Evolutionary conservation across 23 tunicate genomes (phyloP).

Genomic region (Clavelina lepadiformis): DNA sequence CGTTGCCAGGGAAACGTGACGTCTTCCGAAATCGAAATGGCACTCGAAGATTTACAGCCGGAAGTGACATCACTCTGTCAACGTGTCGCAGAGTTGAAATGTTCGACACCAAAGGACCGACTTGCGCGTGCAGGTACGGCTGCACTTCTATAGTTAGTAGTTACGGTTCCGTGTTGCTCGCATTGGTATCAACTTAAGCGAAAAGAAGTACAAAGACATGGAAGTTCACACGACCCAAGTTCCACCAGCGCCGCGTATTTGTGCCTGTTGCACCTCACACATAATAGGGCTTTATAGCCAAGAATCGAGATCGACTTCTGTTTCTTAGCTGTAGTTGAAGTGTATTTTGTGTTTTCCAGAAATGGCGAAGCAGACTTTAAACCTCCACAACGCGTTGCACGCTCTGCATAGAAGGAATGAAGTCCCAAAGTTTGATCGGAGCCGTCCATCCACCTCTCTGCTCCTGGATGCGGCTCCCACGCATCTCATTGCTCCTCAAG

Average conservation of each 20-base stretch:
- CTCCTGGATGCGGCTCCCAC: not conserved
- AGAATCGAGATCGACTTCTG: too few species aligned
- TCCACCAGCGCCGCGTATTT: not conserved
- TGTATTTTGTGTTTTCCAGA: conserved; percentile 14
- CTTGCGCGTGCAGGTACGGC: conserved; percentile 62
- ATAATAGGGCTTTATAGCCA: not conserved
- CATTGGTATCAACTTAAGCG: not conserved
- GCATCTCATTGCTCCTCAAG: conserved; percentile 16
- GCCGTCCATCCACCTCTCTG: not conserved
- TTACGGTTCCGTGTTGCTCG: not conserved
- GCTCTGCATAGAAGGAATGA: conserved; percentile 14
- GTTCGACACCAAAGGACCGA: conserved; percentile 30
- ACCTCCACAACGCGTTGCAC: conserved; percentile 30
- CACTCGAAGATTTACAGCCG: conserved; percentile 31
- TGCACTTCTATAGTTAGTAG: not conserved
- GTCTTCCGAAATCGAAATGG: conserved; percentile 23
- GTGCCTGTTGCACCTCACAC: not conserved
- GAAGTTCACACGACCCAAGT: not conserved
- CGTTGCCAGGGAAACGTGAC: conserved; percentile 28
- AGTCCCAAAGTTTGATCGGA: not conserved
- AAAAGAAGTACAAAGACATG: not conserved
- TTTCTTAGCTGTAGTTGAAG: too few species aligned
- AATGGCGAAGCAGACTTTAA: conserved; percentile 47
- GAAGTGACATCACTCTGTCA: conserved; percentile 45
- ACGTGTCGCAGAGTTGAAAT: conserved; percentile 37